phyloP scores from a whole-genome alignment of 2,888 invertebrate species.

The Helicoverpa assulta region DNA sequence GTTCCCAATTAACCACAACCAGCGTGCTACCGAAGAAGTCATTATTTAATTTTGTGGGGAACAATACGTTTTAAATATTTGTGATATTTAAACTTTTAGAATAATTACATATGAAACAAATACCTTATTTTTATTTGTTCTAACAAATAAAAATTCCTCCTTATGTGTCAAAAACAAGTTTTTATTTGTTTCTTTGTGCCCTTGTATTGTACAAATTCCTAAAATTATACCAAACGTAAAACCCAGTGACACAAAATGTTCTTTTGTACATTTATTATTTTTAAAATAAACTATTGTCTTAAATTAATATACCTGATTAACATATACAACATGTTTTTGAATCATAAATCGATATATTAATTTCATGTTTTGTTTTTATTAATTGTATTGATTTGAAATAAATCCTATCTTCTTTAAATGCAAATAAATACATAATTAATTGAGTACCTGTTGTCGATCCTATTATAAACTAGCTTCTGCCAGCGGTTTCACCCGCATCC shows the following conservation, averaged over 20 bases:
- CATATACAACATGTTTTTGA: constrained; percentile 13
- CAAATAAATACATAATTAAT: constrained; percentile 38
- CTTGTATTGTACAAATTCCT: neutral
- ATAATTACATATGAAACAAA: too few relatives aligned
- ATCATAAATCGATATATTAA: constrained; percentile 20
- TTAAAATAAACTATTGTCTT: neutral
- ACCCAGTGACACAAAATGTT: constrained; percentile 10
- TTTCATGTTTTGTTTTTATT: constrained; percentile 20
- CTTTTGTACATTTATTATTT: neutral
- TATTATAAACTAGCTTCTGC: too few relatives aligned
- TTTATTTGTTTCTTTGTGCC: neutral
- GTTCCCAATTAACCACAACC: too few relatives aligned
- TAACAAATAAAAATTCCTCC: too few relatives aligned
- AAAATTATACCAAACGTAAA: constrained; percentile 20
- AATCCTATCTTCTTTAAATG: constrained; percentile 28
- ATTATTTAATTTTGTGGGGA: too few relatives aligned
- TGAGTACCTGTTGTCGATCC: constrained; percentile 8
- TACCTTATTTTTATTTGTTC: too few relatives aligned
- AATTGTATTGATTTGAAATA: constrained; percentile 22
- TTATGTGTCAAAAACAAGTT: neutral
- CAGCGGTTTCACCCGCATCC: too few relatives aligned
- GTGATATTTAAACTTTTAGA: too few relatives aligned
- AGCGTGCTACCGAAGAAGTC: too few relatives aligned
- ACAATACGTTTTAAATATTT: too few relatives aligned
- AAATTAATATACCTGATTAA: neutral